Evolutionary conservation across 2,113 vertebrate species (phyloP).

Genomic region (Sebastes schlegelii): DNA sequence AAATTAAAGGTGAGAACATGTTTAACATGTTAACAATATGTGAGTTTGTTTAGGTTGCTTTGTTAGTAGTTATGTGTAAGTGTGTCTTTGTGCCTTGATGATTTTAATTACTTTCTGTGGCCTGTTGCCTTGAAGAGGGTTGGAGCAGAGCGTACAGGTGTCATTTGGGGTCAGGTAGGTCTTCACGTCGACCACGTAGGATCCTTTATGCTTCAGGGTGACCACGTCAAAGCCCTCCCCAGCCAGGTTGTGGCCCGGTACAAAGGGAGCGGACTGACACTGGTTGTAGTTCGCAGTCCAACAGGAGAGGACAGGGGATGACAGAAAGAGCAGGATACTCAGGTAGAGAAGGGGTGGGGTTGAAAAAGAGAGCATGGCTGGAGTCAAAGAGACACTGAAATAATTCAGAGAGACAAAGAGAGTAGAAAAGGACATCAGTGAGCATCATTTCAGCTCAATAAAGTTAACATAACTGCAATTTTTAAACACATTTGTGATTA

Average conservation of each 20-base stretch:
- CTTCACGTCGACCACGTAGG: conserved; percentile 69
- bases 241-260: conserved; percentile 74
- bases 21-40: no score
- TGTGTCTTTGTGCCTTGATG: neutral
- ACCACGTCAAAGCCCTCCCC: conserved; percentile 82
- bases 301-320: conserved; percentile 12
- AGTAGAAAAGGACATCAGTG: neutral
- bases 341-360: neutral
- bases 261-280: conserved; percentile 55
- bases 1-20: neutral
- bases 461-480: neutral
- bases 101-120: conserved; percentile 53
- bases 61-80: neutral
- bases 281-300: neutral
- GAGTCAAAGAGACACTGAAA: neutral
- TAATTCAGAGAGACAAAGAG: neutral
- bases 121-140: conserved; percentile 7
- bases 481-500: no score
- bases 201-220: conserved; percentile 70
- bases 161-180: neutral
- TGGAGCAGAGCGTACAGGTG: conserved; percentile 65
- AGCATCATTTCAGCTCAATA: neutral
- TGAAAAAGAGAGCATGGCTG: conserved; percentile 31
- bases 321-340: conserved; percentile 38
- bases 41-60: no score